phyloP scores from a whole-genome alignment of 2,797 vertebrate genomes.

The Gymnothorax javanicus region DNA sequence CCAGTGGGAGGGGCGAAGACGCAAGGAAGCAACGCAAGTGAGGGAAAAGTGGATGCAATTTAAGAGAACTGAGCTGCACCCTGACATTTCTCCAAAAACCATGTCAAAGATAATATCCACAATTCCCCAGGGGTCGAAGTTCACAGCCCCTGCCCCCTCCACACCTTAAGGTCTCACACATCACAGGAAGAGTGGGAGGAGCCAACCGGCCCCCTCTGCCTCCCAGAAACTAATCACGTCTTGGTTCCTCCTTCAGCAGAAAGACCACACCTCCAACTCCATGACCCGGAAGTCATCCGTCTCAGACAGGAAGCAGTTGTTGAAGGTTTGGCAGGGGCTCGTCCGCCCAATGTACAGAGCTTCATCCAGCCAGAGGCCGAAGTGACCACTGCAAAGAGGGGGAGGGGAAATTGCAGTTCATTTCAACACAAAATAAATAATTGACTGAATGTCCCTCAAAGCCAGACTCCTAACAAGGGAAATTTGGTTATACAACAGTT shows the following conservation, averaged over 20 bases:
- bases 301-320: slow-evolving; percentile 77
- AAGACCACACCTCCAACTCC: slow-evolving; percentile 81
- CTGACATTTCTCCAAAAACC: background rate
- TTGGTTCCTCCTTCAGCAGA: slow-evolving; percentile 61
- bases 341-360: slow-evolving; percentile 75
- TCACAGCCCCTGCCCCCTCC: background rate
- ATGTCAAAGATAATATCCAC: background rate
- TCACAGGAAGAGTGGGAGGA: background rate
- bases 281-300: slow-evolving; percentile 75
- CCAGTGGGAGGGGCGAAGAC: no score
- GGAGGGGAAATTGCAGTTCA: background rate
- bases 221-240: background rate
- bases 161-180: background rate
- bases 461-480: background rate
- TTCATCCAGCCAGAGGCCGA: slow-evolving; percentile 81
- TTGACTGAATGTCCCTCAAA: background rate
- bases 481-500: no score
- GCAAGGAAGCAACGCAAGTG: no score
- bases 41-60: no score
- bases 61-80: background rate
- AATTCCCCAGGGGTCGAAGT: background rate
- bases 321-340: slow-evolving; percentile 79
- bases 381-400: slow-evolving; percentile 69
- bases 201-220: background rate
- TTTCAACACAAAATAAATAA: background rate